phyloP scores from a whole-genome alignment of 2,888 invertebrate species.

The Ennomos quercinarius region DNA sequence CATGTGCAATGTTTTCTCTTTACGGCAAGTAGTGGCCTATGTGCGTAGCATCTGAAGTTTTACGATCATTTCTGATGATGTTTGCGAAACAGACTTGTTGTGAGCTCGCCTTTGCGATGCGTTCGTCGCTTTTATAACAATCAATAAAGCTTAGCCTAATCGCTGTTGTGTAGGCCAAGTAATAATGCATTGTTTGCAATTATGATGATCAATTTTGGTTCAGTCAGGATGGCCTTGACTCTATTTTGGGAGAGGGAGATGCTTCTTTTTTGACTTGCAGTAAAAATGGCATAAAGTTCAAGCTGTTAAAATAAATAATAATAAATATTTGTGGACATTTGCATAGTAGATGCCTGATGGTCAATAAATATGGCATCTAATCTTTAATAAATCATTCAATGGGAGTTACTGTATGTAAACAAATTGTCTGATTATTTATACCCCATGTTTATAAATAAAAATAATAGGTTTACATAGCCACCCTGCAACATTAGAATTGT shows the following conservation, averaged over 20 bases:
- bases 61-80: constrained; percentile 7
- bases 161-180: constrained; percentile 12
- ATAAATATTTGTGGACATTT: too few species aligned
- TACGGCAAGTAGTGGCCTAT: constrained; percentile 1
- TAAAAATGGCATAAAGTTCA: too few species aligned
- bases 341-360: too few species aligned
- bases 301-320: too few species aligned
- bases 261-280: not conserved
- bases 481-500: too few species aligned
- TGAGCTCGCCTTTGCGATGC: constrained; percentile 12
- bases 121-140: constrained; percentile 22
- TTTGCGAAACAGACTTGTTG: constrained; percentile 25
- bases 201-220: constrained; percentile 15
- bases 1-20: constrained; percentile 6
- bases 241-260: not conserved
- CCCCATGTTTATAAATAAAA: too few species aligned
- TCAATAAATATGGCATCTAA: too few species aligned
- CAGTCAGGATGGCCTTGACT: constrained; percentile 31
- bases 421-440: too few species aligned
- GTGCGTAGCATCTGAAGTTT: constrained; percentile 1
- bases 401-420: too few species aligned
- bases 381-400: too few species aligned
- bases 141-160: constrained; percentile 23
- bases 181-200: constrained; percentile 13
- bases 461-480: too few species aligned